Percentiles rank a stretch among this genome's conserved stretches.
Conservation (phyloP, 2,797 vertebrate genomes). For the Tamandua tetradactyla region DNA sequence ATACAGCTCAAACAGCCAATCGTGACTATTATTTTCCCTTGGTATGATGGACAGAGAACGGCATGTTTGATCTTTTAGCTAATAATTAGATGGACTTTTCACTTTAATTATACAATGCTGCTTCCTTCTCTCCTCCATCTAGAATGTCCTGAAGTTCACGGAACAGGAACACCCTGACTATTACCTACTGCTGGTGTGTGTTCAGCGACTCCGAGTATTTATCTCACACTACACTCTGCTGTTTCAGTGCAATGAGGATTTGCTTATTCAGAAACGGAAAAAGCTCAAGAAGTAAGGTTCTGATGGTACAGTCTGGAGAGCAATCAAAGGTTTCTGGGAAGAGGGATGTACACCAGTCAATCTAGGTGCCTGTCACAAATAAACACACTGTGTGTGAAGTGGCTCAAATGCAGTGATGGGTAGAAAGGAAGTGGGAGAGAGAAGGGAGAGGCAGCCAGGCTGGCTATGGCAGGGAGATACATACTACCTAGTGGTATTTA, state of each 20-base stretch:
- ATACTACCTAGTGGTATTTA: neutral
- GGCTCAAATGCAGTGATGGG: neutral
- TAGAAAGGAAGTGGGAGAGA: neutral
- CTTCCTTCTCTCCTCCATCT: conserved; percentile 46
- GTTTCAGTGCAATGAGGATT: conserved; percentile 95
- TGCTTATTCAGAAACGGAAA: conserved; percentile 93
- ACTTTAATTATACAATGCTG: conserved; percentile 21
- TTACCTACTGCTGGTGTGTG: conserved; percentile 95
- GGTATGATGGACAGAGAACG: neutral
- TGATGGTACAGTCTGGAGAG: neutral
- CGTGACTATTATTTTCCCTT: neutral
- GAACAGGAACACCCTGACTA: conserved; percentile 97
- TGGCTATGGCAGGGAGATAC: neutral
- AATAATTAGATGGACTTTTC: neutral
- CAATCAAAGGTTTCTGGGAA: conserved; percentile 24
- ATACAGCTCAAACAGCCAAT: conserved; percentile 1
- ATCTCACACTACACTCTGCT: conserved; percentile 94
- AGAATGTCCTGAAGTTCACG: conserved; percentile 95
- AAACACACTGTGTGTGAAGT: neutral
- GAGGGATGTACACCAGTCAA: neutral
- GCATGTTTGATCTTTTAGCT: neutral
- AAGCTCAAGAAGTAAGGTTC: conserved; percentile 93
- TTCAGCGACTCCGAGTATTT: conserved; percentile 95
- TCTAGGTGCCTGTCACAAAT: neutral
- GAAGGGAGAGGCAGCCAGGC: neutral